Evolutionary conservation across 2,113 vertebrate species (phyloP), one percentile per base, ranked within the genome.

Genomic region (Ciconia boyciana): DNA sequence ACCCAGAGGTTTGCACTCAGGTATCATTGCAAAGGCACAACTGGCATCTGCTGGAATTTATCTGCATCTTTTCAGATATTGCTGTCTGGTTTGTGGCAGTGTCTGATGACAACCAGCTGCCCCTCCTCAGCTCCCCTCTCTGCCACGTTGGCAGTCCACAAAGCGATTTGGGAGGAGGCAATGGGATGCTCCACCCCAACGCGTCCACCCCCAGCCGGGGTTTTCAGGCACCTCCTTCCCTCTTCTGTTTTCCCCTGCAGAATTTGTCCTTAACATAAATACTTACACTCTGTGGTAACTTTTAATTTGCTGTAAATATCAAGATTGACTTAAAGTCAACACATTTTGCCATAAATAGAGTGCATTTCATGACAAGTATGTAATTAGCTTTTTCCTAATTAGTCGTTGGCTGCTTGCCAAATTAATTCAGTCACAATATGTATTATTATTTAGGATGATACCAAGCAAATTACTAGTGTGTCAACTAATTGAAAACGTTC

Each of bases 331-430:
- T 96, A 65, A 80, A 94, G 77, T 92, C 91, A 97, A 91, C 77
- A 88, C 41, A 79, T 87, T 96, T 97, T 84, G 24, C 83, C 86
- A 90, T 86, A 97, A 97, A 97, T 96, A 82, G 72, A 95, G 88
- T 74, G 24, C 70, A 82, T 96, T 97, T 97, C n/a, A 44, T 87
- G 93, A 97, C 94, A 96, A 91, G 92, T 79, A 79, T 43, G 24
- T 96, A 95, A 98, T 97, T 98, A 96, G 87, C 66, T 93, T 97
- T 97, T 72, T 94, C 95, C 61, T 97, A 97, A 95, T 97, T 95
- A 95, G 83, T 95, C 52, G 5, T 74, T 97, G 95, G 82, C 87
- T 91, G 92, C 95, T 83, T 96, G 77, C 65, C 88, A 96, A 94
- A 96, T 96, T 95, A 96, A 83, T 92, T 96, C 57, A 94, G 70